phyloP scores from a whole-genome alignment of 1,140 invertebrate species.

The Triops longicaudatus region DNA sequence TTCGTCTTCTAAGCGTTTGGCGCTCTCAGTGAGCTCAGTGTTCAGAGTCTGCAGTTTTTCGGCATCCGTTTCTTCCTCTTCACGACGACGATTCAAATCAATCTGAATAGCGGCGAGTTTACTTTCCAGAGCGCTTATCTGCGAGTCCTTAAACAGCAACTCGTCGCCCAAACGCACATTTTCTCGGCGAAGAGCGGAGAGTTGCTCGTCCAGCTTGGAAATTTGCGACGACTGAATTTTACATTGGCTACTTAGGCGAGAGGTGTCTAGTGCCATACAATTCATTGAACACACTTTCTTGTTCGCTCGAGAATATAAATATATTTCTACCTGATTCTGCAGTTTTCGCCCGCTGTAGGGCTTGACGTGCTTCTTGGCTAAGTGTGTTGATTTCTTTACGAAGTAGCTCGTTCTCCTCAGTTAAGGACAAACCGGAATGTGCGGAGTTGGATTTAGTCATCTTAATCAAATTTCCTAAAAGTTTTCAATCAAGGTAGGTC shows the following conservation, averaged over 20 bases:
- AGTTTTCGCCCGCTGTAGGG: slow-evolving; percentile 45
- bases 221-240: background rate
- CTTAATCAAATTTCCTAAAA: background rate
- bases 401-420: slow-evolving; percentile 43
- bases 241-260: background rate
- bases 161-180: slow-evolving; percentile 26
- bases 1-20: background rate
- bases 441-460: background rate
- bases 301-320: no score
- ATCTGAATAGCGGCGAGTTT: slow-evolving; percentile 25
- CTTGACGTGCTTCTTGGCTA: slow-evolving; percentile 48
- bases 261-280: background rate
- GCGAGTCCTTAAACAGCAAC: slow-evolving; percentile 24
- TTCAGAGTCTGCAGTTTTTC: background rate
- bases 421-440: slow-evolving; percentile 22
- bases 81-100: background rate
- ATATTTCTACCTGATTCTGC: slow-evolving; percentile 44
- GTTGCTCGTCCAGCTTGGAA: slow-evolving; percentile 16
- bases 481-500: no score
- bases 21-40: background rate
- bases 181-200: slow-evolving; percentile 19
- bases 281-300: no score
- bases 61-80: background rate
- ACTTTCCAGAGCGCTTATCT: slow-evolving; percentile 17
- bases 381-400: slow-evolving; percentile 49